Evolutionary conservation across 2,888 invertebrate species (phyloP), one percentile per base, ranked within the genome.

Genomic region (Lasioglossum morio): DNA sequence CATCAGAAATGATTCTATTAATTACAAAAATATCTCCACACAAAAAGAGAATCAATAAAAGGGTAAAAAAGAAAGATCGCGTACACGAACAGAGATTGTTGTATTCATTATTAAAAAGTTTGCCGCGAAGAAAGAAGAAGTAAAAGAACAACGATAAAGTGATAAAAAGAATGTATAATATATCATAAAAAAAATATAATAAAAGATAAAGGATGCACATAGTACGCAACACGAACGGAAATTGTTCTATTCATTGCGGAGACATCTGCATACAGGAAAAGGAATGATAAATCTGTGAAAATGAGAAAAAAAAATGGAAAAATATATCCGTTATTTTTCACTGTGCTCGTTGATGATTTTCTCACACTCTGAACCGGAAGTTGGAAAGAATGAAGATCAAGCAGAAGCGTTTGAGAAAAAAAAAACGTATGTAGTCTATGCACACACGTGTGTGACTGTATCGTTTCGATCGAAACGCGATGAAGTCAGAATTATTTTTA

Each of bases 401-500:
- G 30, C 16, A 3, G 10, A 10, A 34, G 10, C 4, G 34, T 34
- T 34, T 14, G 12, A 37, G 16, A 37, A 69, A 23, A 69, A 23
- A n/a, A 37, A 23, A n/a, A n/a, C n/a, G n/a, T n/a, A n/a, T n/a
- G 40, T 5, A 70, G 69, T 8, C 23, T 19, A 19, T 1, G n/a
- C 37, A 1, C 40, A 12, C 37, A 40, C 37, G 40, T 70, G 34
- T n/a, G 5, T 4, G n/a, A 14, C n/a, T 14, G 37, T 40, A 40
- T 43, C 27, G 40, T n/a, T 43, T 10, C 46, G 23, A 72, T 4
- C 30, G 46, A 40, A 19, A 16, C 23, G 2, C 72, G 37, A 27
- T 74, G 77, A 77, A 81, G 73, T 77, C 69, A 48, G 57, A 34
- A 77, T 77, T 81, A 84, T 75, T 84, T 84, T 77, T 72, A 43